These are phyloP conservation scores for Trachurus trachurus DNA, from an alignment of 2,797 vertebrate genomes.

Conservation along the genomic window DNA sequence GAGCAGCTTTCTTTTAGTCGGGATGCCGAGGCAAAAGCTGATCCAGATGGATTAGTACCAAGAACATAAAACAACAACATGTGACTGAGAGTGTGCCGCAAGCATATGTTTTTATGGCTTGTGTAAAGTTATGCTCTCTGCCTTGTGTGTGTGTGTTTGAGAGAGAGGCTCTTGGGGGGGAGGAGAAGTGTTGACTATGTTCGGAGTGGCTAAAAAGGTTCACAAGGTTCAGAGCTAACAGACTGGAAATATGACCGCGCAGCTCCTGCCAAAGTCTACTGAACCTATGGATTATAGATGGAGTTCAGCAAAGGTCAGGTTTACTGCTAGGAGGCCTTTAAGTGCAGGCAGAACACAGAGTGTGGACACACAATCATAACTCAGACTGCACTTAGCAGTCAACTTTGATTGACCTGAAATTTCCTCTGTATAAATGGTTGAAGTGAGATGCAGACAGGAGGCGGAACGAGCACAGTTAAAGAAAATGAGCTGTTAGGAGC, in stretches of 20 bases:
- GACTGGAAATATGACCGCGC: conserved; percentile 34
- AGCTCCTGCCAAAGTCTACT: conserved; percentile 23
- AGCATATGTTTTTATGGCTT: conserved; percentile 30
- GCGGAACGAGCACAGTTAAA: background rate
- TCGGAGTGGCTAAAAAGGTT: conserved; percentile 30
- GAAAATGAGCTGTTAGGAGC: conserved; percentile 35
- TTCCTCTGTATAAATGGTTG: conserved; percentile 53
- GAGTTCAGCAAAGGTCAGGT: conserved; percentile 60
- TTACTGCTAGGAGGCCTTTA: conserved; percentile 34
- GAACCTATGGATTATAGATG: conserved; percentile 62
- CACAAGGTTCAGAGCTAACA: conserved; percentile 37
- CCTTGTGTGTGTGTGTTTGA: background rate
- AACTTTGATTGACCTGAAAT: conserved; percentile 60
- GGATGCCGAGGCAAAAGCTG: background rate
- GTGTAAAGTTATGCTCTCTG: conserved; percentile 14
- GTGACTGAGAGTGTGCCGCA: background rate
- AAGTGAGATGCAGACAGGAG: conserved; percentile 26
- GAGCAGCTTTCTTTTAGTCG: background rate
- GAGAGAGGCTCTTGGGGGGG: background rate
- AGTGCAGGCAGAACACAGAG: conserved; percentile 34
- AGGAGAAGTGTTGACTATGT: conserved; percentile 14
- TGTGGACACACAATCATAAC: conserved; percentile 33
- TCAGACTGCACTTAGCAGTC: conserved; percentile 54
- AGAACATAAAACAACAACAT: conserved; percentile 27
- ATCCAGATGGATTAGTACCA: conserved; percentile 28